These are phyloP conservation scores for Dicentrarchus labrax DNA, from an alignment of 2,113 vertebrate species.

Conservation along the genomic window DNA sequence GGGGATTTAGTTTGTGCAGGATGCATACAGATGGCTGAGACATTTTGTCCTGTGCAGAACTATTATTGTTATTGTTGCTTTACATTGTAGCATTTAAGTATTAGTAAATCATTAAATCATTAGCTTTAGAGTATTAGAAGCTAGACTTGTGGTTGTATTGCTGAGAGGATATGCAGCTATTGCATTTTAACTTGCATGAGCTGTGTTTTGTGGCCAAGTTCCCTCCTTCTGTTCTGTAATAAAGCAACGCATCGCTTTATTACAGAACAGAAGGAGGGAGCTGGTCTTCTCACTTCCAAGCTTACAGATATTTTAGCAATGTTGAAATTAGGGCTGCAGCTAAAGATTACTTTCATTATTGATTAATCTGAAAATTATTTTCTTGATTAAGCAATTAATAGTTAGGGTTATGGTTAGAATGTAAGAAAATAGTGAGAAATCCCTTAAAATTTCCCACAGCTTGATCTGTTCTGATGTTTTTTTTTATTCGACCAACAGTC, in stretches of 20 bases:
- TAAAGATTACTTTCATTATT: background rate
- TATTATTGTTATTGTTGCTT: background rate
- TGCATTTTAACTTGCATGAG: background rate
- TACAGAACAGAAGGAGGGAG: too few relatives aligned
- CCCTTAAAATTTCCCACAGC: too few relatives aligned
- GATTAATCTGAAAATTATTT: too few relatives aligned
- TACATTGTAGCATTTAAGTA: background rate
- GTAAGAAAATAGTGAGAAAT: background rate
- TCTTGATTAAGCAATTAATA: too few relatives aligned
- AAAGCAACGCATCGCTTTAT: background rate
- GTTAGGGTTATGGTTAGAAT: too few relatives aligned
- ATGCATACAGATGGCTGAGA: slow-evolving; percentile 14
- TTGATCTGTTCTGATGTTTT: too few relatives aligned
- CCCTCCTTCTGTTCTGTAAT: too few relatives aligned
- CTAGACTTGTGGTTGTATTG: background rate
- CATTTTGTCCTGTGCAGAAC: background rate
- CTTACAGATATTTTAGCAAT: too few relatives aligned
- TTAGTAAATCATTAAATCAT: background rate
- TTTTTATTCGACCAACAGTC: too few relatives aligned
- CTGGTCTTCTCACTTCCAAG: too few relatives aligned
- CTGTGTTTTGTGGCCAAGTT: background rate
- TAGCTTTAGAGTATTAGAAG: background rate
- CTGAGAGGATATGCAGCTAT: background rate
- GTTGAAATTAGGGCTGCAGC: background rate
- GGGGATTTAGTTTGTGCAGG: slow-evolving; percentile 5